phyloP scores from a whole-genome alignment of 2,797 vertebrate genomes.

The Momotus momota region DNA sequence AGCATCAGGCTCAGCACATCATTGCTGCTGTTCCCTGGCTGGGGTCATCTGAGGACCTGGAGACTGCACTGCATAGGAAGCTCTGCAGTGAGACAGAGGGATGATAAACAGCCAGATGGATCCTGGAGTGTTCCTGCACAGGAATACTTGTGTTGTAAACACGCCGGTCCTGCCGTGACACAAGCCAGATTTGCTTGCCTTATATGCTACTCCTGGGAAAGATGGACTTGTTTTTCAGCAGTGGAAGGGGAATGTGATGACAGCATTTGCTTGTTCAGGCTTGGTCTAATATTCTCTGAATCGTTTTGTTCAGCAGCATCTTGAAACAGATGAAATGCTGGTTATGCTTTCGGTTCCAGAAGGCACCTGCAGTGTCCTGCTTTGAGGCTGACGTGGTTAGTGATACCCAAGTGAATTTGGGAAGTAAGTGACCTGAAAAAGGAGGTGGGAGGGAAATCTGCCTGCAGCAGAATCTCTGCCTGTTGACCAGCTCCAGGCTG shows the following conservation, averaged over 20 bases:
- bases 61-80: constrained; percentile 52
- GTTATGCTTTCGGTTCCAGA: background rate
- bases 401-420: background rate
- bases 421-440: constrained; percentile 18
- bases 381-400: background rate
- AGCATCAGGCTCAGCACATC: background rate
- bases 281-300: background rate
- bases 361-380: constrained; percentile 15
- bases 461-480: constrained; percentile 6
- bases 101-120: constrained; percentile 60
- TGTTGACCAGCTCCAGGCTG: background rate
- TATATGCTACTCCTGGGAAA: constrained; percentile 18
- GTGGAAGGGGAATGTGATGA: constrained; percentile 18
- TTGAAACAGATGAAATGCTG: background rate
- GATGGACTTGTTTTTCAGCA: constrained; percentile 60
- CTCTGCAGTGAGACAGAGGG: constrained; percentile 54
- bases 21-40: background rate
- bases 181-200: constrained; percentile 54
- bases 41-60: constrained; percentile 66
- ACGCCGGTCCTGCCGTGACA: constrained; percentile 8
- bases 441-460: background rate
- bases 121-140: constrained; percentile 42
- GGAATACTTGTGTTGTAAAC: constrained; percentile 56
- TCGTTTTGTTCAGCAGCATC: background rate
- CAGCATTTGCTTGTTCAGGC: constrained; percentile 16